Evolutionary conservation across 2,888 invertebrate species (phyloP).

Genomic region (Cantharis flavilabris): DNA sequence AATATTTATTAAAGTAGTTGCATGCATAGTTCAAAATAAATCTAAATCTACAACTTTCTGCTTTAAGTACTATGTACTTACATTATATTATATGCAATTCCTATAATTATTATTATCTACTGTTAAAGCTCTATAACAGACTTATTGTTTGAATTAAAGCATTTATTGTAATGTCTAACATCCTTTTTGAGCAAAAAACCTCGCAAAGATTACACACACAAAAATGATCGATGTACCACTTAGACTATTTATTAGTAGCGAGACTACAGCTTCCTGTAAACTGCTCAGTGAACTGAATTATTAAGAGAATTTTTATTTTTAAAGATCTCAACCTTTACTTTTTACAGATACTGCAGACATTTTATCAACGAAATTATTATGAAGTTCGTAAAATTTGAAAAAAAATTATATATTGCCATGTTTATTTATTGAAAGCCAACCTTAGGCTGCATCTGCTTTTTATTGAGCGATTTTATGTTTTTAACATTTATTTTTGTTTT

Average conservation of each 20-base stretch:
- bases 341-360: neutral
- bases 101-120: neutral
- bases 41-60: neutral
- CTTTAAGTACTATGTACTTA: neutral
- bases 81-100: neutral
- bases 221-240: neutral
- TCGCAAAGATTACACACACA: neutral
- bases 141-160: neutral
- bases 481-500: no score
- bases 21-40: no score
- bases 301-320: neutral
- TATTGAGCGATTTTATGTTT: no score
- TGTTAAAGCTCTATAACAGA: neutral
- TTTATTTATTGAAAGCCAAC: no score
- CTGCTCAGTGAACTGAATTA: neutral
- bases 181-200: neutral
- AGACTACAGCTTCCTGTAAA: neutral
- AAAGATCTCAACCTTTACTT: neutral
- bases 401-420: neutral
- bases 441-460: no score
- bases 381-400: neutral
- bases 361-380: neutral
- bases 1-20: no score
- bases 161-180: neutral
- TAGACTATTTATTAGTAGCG: neutral